Evolutionary conservation across 2,888 invertebrate species (phyloP), one percentile per base, ranked within the genome.

Genomic region (Bugulina stolonifera): DNA sequence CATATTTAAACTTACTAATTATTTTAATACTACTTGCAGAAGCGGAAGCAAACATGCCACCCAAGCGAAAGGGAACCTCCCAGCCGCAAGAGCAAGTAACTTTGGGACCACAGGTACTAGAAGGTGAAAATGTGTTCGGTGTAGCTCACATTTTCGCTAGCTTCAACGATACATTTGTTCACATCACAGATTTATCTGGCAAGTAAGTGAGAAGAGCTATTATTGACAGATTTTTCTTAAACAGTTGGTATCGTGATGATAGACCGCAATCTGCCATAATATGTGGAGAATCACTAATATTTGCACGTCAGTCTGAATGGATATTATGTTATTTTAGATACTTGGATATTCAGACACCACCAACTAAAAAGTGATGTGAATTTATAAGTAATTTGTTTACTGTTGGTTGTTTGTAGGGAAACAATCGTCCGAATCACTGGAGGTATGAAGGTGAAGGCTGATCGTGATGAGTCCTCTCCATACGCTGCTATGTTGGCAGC

Each of bases 401-500:
- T n/a, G n/a, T n/a, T n/a, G n/a, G n/a, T n/a, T n/a, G n/a, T n/a
- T 57, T 64, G 32, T 76, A 86, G 87, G 76, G 88, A 88, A 83
- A 88, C 88, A n/a, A 88, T 88, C 76, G 85, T 85, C 54, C 84
- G 98, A 82, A 94, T 99, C 72, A 99, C 99, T 79, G 87, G 87
- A 77, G 87, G 87, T 73, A 99, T 99, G 99, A 99, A 99, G 88
- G 99, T 99, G 69, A 99, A 99, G 87, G 99, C 99, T 80, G 99
- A 99, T 88, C 91, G 99, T 88, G 99, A 99, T 87, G 99, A 99
- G 87, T 95, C 99, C 76, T 98, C 98, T 69, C 99, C 99, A 69
- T 99, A 99, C 85, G 99, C 99, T 81, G 99, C 99, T 90, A 99
- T 99, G 99, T 94, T 99, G 87, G 99, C 99, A 80, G 98, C 98